Evolutionary conservation across 2,888 invertebrate genomes (phyloP).

Genomic region (Stenoptilia bipunctidactyla): DNA sequence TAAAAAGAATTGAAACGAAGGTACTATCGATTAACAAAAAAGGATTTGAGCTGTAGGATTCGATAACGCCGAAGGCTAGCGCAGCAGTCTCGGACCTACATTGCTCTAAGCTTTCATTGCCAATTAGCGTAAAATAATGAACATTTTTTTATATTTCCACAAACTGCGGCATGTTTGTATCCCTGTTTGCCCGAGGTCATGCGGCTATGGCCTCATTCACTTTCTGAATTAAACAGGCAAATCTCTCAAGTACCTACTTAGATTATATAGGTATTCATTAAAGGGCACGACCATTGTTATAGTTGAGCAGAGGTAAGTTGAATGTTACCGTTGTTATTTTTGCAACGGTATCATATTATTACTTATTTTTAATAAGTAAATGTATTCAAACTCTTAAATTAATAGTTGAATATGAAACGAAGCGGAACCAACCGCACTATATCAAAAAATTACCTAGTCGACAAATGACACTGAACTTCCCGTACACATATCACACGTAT

Average conservation of each 20-base stretch:
- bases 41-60: slow-evolving; percentile 19
- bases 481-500: slow-evolving; percentile 37
- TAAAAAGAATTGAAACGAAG: too few relatives aligned
- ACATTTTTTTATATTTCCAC: slow-evolving; percentile 71
- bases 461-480: slow-evolving; percentile 1
- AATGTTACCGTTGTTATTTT: too few relatives aligned
- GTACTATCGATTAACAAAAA: slow-evolving; percentile 13
- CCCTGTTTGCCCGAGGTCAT: slow-evolving; percentile 65
- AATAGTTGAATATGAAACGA: too few relatives aligned
- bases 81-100: slow-evolving; percentile 49
- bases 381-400: too few relatives aligned
- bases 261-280: too few relatives aligned
- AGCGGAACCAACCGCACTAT: too few relatives aligned
- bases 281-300: too few relatives aligned
- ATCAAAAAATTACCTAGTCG: neutral
- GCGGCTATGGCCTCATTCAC: slow-evolving; percentile 41
- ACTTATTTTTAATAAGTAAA: too few relatives aligned
- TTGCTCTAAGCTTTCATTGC: slow-evolving; percentile 63
- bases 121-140: slow-evolving; percentile 73
- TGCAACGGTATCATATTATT: too few relatives aligned
- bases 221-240: slow-evolving; percentile 23
- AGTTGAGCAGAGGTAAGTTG: too few relatives aligned
- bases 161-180: slow-evolving; percentile 62
- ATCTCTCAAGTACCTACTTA: neutral
- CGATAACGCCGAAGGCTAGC: slow-evolving; percentile 60